Base-by-base conservation (phyloP, 2,888 invertebrate genomes). In the Eupeodes latifasciatus region DNA sequence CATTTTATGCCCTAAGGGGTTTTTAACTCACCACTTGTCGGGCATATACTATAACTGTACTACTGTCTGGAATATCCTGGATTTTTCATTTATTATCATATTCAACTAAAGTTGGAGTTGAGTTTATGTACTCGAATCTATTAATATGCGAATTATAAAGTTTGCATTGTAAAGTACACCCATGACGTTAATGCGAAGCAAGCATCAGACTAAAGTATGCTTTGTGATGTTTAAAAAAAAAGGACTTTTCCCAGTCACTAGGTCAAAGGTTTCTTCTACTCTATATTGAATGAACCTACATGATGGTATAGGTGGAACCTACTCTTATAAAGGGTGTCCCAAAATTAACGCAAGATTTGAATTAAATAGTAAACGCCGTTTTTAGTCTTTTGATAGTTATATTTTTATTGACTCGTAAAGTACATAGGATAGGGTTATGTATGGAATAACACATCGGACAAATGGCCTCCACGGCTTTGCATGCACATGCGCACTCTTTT, bases 171-270 rank as follows among this genome's bases (percentile, higher is more conserved):
- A 62, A 75, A 69, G 61, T 74, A 14, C 40, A 66, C 40, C 40
- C 9, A 5, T 40, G 6, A 40, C 36, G 74, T 49, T 78, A 62
- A 79, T 72, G 71, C 34, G 40, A 80, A 49, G 62, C 79, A 66
- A 49, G 66, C 76, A 80, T 85, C 9, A n/a, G 64, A 59, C 74
- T 74, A 12, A 55, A 40, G 57, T 64, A 44, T 44, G 53, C 34
- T 67, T 49, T 34, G 72, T 61, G 57, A 40, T 34, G 5, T 14
- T 27, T 27, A 66, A 62, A 72, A 67, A 55, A 66, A 76, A 59
- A 67, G 62, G 40, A 27, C n/a, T 75, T 81, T 84, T 83, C 27
- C 72, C 80, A 83, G 87, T 80, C 80, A 87, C 83, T 87, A 81
- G 87, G 87, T 84, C 84, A 87, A 69, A 87, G 66, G 78, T 86